A percentile compares a stretch with the other conserved stretches of the same genome.
phyloP scores from a whole-genome alignment of 2,113 vertebrate genomes.

The Ammospiza caudacuta region DNA sequence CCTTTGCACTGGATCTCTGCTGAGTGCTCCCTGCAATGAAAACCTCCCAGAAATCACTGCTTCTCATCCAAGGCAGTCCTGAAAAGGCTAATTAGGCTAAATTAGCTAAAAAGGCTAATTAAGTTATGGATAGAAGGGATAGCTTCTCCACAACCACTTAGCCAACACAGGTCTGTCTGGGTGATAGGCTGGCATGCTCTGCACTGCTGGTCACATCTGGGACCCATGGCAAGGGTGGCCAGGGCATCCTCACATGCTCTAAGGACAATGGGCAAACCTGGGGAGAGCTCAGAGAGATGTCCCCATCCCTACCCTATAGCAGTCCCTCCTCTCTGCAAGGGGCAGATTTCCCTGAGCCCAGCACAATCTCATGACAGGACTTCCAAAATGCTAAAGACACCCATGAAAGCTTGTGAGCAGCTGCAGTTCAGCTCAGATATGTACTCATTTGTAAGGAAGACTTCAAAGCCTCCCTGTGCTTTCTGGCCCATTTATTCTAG shows the following conservation, averaged over 20 bases:
- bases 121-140: neutral
- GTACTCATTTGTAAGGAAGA: neutral
- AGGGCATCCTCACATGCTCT: neutral
- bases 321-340: neutral
- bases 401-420: neutral
- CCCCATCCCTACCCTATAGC: rapidly evolving
- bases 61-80: neutral
- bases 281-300: neutral
- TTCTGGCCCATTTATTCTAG: constrained; percentile 5
- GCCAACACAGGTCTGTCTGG: neutral
- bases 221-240: neutral
- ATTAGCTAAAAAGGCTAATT: neutral
- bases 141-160: neutral
- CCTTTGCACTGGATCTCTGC: neutral
- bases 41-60: neutral
- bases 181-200: neutral
- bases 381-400: neutral
- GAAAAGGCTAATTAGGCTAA: neutral
- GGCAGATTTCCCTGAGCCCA: neutral
- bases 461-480: neutral
- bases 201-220: neutral
- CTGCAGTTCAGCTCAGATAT: neutral
- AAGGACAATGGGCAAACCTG: neutral
- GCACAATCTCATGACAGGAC: neutral
- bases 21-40: neutral